Conservation (phyloP, 2,888 invertebrate genomes). For the Drosophila multiciliata region DNA sequence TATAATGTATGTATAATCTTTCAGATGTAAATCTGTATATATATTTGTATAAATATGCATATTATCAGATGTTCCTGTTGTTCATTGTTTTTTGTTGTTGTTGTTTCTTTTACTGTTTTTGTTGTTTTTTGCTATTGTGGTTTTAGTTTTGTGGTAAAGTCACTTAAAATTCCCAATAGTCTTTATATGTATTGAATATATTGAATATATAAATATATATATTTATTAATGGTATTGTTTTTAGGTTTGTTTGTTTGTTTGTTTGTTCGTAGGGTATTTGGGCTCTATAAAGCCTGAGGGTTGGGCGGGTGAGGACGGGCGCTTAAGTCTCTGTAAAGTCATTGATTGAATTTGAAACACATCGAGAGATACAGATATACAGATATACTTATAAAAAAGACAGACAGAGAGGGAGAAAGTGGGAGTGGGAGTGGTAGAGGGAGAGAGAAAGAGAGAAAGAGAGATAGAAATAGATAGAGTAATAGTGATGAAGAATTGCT, state of each 20-base stretch:
- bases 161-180: conserved; percentile 33
- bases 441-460: not conserved
- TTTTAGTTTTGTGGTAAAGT: conserved; percentile 35
- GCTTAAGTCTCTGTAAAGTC: conserved; percentile 55
- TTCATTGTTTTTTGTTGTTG: conserved; percentile 36
- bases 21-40: conserved; percentile 24
- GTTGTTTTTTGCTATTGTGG: conserved; percentile 2
- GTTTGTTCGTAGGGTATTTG: conserved; percentile 34
- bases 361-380: conserved; percentile 24
- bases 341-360: conserved; percentile 56
- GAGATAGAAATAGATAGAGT: not conserved
- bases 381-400: conserved; percentile 4
- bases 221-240: not conserved
- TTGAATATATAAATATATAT: not conserved
- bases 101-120: conserved; percentile 6
- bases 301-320: conserved; percentile 57
- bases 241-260: conserved; percentile 11
- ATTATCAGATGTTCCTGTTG: conserved; percentile 29
- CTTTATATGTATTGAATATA: conserved; percentile 10
- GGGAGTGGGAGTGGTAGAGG: not conserved
- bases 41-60: conserved; percentile 9
- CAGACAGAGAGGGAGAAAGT: not conserved
- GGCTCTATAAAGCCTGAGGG: conserved; percentile 40
- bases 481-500: not conserved
- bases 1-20: conserved; percentile 14